phyloP scores from a whole-genome alignment of 2,888 invertebrate genomes.

The Hermaeophaga mercurialis region DNA sequence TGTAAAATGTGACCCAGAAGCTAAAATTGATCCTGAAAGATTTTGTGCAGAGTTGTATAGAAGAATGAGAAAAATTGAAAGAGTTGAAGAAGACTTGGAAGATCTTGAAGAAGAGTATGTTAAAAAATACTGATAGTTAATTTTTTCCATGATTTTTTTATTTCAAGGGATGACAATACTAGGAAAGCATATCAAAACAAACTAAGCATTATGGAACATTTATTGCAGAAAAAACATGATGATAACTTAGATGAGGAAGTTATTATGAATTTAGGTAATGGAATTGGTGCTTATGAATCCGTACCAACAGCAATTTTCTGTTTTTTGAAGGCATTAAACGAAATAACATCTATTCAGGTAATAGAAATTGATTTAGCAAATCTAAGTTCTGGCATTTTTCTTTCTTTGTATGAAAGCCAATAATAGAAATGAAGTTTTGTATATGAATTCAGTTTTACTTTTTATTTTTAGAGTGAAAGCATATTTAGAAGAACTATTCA shows the following conservation, averaged over 20 bases:
- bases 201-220: slow-evolving; percentile 60
- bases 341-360: slow-evolving; percentile 60
- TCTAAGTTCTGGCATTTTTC: too few species aligned
- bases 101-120: slow-evolving; percentile 21
- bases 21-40: slow-evolving; percentile 57
- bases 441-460: too few species aligned
- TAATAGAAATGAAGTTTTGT: too few species aligned
- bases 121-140: too few species aligned
- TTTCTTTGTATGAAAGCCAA: too few species aligned
- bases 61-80: slow-evolving; percentile 62
- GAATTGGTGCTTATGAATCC: slow-evolving; percentile 68
- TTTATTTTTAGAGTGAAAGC: slow-evolving; percentile 60
- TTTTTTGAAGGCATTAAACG: slow-evolving; percentile 63
- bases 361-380: too few species aligned
- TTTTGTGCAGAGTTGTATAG: slow-evolving; percentile 61
- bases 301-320: slow-evolving; percentile 76
- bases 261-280: slow-evolving; percentile 63
- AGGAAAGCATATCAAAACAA: slow-evolving; percentile 60
- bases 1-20: slow-evolving; percentile 56
- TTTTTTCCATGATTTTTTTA: too few species aligned
- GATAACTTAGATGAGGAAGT: slow-evolving; percentile 60
- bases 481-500: slow-evolving; percentile 68
- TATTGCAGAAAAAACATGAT: slow-evolving; percentile 56
- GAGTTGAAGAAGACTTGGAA: slow-evolving; percentile 53
- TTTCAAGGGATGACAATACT: slow-evolving; percentile 6